These are phyloP conservation scores for Watsonalla binaria DNA, from an alignment of 2,888 invertebrate genomes.

Conservation along the genomic window DNA sequence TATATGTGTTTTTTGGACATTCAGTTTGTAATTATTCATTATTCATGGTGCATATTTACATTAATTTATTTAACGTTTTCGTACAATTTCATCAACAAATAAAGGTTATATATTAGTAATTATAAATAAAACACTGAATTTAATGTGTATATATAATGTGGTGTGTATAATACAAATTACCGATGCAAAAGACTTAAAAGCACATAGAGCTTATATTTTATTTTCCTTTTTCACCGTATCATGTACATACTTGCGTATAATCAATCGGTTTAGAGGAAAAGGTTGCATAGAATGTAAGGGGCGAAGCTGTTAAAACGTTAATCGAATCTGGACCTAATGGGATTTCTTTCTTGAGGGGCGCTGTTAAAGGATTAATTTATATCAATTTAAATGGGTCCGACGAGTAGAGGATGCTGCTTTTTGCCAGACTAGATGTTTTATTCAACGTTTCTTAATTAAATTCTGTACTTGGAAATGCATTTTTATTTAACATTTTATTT, in stretches of 20 bases:
- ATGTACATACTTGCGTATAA: slow-evolving; percentile 1
- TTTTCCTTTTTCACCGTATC: neutral
- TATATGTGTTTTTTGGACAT: too few relatives aligned
- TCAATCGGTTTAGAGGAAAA: slow-evolving; percentile 12
- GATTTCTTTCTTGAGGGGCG: slow-evolving; percentile 78
- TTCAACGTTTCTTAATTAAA: too few relatives aligned
- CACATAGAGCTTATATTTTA: neutral
- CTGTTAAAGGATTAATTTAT: slow-evolving; percentile 77
- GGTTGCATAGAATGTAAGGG: slow-evolving; percentile 36
- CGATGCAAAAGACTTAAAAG: neutral
- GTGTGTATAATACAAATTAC: too few relatives aligned
- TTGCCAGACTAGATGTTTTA: neutral
- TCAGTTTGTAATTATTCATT: too few relatives aligned
- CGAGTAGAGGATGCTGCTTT: slow-evolving; percentile 44
- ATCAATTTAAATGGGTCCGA: slow-evolving; percentile 72
- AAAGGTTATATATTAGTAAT: too few relatives aligned
- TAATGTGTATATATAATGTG: too few relatives aligned
- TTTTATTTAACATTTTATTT: too few relatives aligned
- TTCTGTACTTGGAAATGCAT: too few relatives aligned
- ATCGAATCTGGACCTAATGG: slow-evolving; percentile 76
- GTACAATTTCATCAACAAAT: too few relatives aligned
- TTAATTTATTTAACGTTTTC: too few relatives aligned
- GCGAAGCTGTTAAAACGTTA: slow-evolving; percentile 67
- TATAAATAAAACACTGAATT: too few relatives aligned
- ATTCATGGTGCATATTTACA: too few relatives aligned